Base-by-base conservation (phyloP, 92 coral and sea anemone genomes). In the Anthopleura xanthogrammica region DNA sequence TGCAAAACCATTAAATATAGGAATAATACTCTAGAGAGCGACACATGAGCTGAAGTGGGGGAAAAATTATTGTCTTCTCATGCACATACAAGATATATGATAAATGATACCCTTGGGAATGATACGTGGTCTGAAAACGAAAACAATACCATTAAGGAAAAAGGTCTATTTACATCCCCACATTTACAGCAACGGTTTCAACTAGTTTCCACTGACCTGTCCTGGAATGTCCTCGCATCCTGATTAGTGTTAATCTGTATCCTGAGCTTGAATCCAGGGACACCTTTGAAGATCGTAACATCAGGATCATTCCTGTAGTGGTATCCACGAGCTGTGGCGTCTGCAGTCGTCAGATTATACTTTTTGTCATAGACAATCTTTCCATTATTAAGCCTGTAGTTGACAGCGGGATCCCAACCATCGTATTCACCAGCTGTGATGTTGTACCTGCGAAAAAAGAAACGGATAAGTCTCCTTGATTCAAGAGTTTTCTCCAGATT, bases 191-290 rank as follows among this genome's bases (percentile, higher is more conserved):
- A 13, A 54, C 9, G 9, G 5, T 12, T 8, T 8, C 58, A 14
- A 12, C 58, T 50, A 50, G 58, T 54, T 23, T 12, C 5, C 4
- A 68, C 74, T 12, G 41, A 87, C 90, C 90, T 82, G 80, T 87
- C 90, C 72, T 87, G 90, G 64, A 87, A 87, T 19, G 86, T 82
- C 57, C 90, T 82, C 0, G 79, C 90, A 55, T 72, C 57, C 41
- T 87, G 75, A 41, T 72, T 77, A 7, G 90, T 87, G 52, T 87
- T 70, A 12, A 81, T 79, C 54, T 83, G 74, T 9, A 87, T 72
- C 14, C 72, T 73, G 7, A 87, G 83, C 56, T 77, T 87, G 86
- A 87, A 87, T 19, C 54, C 58, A 16, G 90, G 70, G 10, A 72
- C 82, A 16, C 48, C 86, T 16, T 71, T 43, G 57, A 87, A 87